Conservation (phyloP, 1,140 invertebrate genomes). For the Stegodyphus mimosarum region DNA sequence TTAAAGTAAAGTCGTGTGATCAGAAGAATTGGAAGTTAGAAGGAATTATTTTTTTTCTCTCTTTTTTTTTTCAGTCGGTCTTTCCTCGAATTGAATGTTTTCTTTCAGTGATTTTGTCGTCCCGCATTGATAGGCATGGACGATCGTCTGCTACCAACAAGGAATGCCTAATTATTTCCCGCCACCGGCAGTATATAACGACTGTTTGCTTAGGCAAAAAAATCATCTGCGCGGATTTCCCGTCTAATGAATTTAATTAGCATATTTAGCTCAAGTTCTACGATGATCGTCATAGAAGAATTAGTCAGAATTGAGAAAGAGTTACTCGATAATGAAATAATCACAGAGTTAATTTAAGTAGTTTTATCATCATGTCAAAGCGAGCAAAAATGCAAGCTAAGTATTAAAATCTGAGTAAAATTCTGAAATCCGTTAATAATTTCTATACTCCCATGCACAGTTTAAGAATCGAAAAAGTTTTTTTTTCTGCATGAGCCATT, state of each 20-base stretch:
- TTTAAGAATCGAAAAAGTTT: too few relatives aligned
- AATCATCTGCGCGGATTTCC: conserved; percentile 32
- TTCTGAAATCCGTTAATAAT: too few relatives aligned
- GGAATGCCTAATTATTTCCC: conserved; percentile 45
- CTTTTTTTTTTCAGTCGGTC: too few relatives aligned
- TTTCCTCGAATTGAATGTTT: conserved; percentile 9
- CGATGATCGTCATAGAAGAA: background rate
- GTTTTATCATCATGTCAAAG: too few relatives aligned
- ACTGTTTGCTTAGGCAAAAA: conserved; percentile 23
- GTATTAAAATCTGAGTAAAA: too few relatives aligned
- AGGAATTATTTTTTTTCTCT: conserved; percentile 14
- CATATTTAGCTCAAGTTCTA: conserved; percentile 32
- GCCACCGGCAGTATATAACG: conserved; percentile 9
- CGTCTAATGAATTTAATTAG: conserved; percentile 44
- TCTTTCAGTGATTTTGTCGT: conserved; percentile 10
- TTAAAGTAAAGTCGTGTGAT: background rate
- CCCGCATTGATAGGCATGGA: background rate
- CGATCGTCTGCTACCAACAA: background rate
- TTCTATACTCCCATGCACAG: too few relatives aligned
- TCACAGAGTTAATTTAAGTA: too few relatives aligned
- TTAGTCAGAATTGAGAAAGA: too few relatives aligned
- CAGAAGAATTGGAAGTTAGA: conserved; percentile 1
- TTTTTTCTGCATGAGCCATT: too few relatives aligned
- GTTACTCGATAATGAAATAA: too few relatives aligned
- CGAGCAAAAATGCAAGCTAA: too few relatives aligned